Conservation (phyloP, 2,888 invertebrate genomes). For the Teinopalpus imperialis region DNA sequence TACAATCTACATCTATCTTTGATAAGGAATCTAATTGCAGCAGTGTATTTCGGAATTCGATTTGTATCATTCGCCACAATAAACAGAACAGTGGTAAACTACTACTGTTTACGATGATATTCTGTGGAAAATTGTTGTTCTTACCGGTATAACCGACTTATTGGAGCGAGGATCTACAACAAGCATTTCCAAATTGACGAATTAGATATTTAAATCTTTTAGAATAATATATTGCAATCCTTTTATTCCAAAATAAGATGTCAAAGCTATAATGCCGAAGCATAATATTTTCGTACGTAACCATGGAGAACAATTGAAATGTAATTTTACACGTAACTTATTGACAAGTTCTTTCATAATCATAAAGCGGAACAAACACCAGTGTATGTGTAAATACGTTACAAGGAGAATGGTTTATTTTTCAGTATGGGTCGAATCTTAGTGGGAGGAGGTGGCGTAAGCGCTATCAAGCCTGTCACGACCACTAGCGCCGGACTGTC, state of each 20-base stretch:
- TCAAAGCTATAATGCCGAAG: slow-evolving; percentile 9
- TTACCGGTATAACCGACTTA: too few species aligned
- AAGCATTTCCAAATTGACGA: too few species aligned
- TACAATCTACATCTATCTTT: too few species aligned
- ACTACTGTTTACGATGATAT: too few species aligned
- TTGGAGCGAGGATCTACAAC: too few species aligned
- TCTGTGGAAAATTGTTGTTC: too few species aligned
- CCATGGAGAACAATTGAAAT: slow-evolving; percentile 24
- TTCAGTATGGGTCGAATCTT: slow-evolving; percentile 36
- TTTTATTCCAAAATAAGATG: slow-evolving; percentile 4
- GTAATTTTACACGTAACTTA: slow-evolving; percentile 24
- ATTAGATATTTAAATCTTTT: too few species aligned
- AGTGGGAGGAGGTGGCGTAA: slow-evolving; percentile 22
- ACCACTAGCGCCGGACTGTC: slow-evolving; percentile 11
- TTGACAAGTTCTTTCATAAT: slow-evolving; percentile 24
- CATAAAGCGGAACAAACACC: slow-evolving; percentile 24
- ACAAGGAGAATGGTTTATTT: slow-evolving; percentile 24
- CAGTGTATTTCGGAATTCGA: too few species aligned
- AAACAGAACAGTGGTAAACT: too few species aligned
- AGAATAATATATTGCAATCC: neutral
- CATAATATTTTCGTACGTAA: slow-evolving; percentile 21
- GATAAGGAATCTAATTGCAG: too few species aligned
- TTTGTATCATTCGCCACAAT: too few species aligned
- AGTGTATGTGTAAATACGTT: slow-evolving; percentile 21
- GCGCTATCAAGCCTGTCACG: slow-evolving; percentile 29